Evolutionary conservation across 92 coral and sea anemone genomes (phyloP), one percentile per base, ranked within the genome.

Genomic region (Zoanthus gigantus): DNA sequence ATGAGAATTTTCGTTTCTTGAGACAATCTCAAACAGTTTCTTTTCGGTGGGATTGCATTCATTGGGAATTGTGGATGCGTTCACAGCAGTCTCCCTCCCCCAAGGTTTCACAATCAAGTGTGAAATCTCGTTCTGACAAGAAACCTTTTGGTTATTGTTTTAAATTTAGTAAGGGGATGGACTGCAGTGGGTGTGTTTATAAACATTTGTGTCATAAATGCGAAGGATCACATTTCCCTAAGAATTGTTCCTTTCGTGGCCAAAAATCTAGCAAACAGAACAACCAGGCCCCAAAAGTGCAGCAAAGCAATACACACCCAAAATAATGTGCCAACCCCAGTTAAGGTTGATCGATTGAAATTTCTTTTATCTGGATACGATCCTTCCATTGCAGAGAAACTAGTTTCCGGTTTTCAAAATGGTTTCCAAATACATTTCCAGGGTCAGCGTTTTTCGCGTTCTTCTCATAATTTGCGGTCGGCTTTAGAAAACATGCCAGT

Each of bases 171-270:
- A 23, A 69, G 29, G 92, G 87, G 2, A 74, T 44, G n/a, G 87
- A 75, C 37, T 92, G 95, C 77, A 56, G 89, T 0, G 88, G 90
- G 1, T 90, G 95, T 65, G 74, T 53, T 0, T 93, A 76, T 72
- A 92, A 92, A 57, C 95, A 92, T 66, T 46, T 28, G 4, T 93
- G 92, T 73, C 84, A 46, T 79, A 87, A 90, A 23, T 93, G 95
- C 54, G 84, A 81, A 34, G 91, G 91, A 50, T 56, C 42, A 17
- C 95, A 90, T 46, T 54, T 71, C 3, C 85, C 81, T 28, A 61
- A 45, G 0, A 56, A 31, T 61, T 93, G 95, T 81, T 87, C 77
- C 83, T 90, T 90, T 93, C 88, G 93, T 90, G 52, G 52, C 52
- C 52, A 47, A 47, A 47, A 47, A 47, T 4, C 52, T 47, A 47